Percentiles rank a stretch among this genome's conserved stretches.
These are phyloP conservation scores for Drosophila diplacantha DNA, from an alignment of 2,888 invertebrate genomes.

Conservation along the genomic window DNA sequence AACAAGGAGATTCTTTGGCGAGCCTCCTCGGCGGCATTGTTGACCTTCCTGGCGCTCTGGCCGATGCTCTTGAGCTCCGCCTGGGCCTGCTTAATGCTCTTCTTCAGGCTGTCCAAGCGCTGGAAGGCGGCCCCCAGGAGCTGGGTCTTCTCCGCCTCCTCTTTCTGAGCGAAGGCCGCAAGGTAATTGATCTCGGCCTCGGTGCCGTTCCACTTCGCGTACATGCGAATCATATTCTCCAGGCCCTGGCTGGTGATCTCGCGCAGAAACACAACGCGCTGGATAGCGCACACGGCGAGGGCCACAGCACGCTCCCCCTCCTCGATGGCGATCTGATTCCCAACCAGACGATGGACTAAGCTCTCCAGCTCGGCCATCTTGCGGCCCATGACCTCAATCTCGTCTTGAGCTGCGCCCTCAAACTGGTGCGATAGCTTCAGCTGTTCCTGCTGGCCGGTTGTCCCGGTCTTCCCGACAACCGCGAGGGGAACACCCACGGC, in stretches of 20 bases:
- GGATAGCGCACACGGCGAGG: background rate
- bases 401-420: background rate
- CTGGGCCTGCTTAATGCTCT: background rate
- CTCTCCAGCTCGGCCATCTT: background rate
- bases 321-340: background rate
- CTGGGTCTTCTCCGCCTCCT: background rate
- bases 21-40: background rate
- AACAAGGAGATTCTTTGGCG: background rate
- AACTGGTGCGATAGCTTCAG: background rate
- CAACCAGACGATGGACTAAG: background rate
- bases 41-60: background rate
- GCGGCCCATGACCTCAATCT: background rate
- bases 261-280: background rate
- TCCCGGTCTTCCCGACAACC: background rate
- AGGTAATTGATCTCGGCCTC: background rate
- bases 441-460: background rate
- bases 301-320: background rate
- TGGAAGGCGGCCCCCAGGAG: background rate
- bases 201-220: too few relatives aligned
- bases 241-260: background rate
- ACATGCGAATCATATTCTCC: background rate
- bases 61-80: background rate
- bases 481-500: background rate
- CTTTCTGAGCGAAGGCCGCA: background rate
- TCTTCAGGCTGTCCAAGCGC: background rate